phyloP scores from a whole-genome alignment of 2,888 invertebrate genomes.

The Cephonodes hylas region DNA sequence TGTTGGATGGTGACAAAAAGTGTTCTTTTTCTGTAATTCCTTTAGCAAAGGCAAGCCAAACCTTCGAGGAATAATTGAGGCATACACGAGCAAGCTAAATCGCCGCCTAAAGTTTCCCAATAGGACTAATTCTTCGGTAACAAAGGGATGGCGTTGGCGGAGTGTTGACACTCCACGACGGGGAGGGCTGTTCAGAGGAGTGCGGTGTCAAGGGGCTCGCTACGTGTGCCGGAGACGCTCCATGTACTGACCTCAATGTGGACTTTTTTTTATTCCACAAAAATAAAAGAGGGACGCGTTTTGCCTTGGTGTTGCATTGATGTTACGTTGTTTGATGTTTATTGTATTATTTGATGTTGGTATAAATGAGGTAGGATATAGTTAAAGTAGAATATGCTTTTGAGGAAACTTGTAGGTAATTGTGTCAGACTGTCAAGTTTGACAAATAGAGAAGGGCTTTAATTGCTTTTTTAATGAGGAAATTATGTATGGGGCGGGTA shows the following conservation, averaged over 20 bases:
- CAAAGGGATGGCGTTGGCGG: slow-evolving; percentile 17
- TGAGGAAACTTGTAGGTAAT: too few species aligned
- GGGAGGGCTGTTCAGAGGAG: slow-evolving; percentile 19
- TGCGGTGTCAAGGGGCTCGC: slow-evolving; percentile 12
- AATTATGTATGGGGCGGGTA: too few species aligned
- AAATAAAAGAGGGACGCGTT: background rate
- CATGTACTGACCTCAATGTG: background rate
- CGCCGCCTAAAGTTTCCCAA: slow-evolving; percentile 24
- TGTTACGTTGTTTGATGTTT: too few species aligned
- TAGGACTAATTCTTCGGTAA: slow-evolving; percentile 21
- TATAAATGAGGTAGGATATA: too few species aligned
- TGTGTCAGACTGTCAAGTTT: too few species aligned
- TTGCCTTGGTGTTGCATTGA: background rate
- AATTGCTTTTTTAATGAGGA: too few species aligned
- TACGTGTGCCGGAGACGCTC: slow-evolving; percentile 5
- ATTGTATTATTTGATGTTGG: too few species aligned
- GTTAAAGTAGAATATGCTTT: too few species aligned
- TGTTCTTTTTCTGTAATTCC: too few species aligned
- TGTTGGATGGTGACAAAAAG: too few species aligned
- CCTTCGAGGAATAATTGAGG: background rate
- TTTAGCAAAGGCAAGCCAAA: background rate
- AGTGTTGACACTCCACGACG: slow-evolving; percentile 27
- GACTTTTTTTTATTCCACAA: background rate
- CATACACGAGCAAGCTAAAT: background rate
- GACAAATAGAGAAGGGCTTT: too few species aligned